Evolutionary conservation across 2,113 vertebrate species (phyloP).

Genomic region (Psettodes erumei): DNA sequence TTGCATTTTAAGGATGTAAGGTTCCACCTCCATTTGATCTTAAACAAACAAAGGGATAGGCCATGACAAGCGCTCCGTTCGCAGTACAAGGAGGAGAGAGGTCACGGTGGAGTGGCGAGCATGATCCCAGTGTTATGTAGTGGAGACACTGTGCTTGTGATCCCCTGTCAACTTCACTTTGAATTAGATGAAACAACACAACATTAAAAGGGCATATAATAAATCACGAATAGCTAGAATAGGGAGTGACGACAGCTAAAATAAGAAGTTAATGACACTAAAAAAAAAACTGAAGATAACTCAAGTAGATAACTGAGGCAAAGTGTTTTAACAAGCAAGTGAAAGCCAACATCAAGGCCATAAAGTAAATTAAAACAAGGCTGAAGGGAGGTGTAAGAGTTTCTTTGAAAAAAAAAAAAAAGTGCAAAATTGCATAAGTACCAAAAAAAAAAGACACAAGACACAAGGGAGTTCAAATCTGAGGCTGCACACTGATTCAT

Average conservation of each 20-base stretch:
- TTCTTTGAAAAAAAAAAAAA: background rate
- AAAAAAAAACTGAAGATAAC: constrained; percentile 28
- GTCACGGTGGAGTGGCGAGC: background rate
- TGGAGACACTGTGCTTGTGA: background rate
- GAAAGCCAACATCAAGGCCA: constrained; percentile 11
- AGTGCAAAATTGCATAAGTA: background rate
- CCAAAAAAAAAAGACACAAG: constrained; percentile 3
- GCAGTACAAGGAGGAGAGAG: constrained; percentile 17
- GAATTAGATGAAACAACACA: constrained; percentile 25
- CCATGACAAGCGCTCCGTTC: constrained; percentile 34
- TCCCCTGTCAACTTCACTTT: constrained; percentile 19
- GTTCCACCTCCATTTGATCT: constrained; percentile 28
- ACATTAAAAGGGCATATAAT: background rate
- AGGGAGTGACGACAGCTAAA: constrained; percentile 32
- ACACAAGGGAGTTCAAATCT: background rate
- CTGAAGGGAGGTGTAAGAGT: background rate
- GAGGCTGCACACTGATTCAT: constrained; percentile 13
- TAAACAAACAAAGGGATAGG: constrained; percentile 48
- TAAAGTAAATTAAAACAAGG: constrained; percentile 32
- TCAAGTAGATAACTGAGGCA: too few relatives aligned
- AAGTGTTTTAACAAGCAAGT: constrained; percentile 39
- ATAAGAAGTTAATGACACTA: constrained; percentile 4
- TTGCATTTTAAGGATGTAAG: constrained; percentile 25
- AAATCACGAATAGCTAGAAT: constrained; percentile 19
- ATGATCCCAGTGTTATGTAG: background rate